These are phyloP conservation scores for Tetranychus truncatus DNA, from an alignment of 2,888 invertebrate genomes.

Conservation along the genomic window DNA sequence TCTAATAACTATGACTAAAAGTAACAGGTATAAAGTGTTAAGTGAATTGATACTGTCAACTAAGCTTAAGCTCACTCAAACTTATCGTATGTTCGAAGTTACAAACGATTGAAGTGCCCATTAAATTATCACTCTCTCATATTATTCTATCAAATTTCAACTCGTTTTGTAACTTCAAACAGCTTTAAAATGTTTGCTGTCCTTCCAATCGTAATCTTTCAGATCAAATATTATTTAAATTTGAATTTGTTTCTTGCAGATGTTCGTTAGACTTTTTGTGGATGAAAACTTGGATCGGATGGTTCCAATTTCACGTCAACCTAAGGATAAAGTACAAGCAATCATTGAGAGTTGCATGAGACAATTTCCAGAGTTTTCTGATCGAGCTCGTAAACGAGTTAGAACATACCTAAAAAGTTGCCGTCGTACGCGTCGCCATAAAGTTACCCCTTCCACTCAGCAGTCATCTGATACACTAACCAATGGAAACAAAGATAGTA, in stretches of 20 bases:
- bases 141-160: too few species aligned
- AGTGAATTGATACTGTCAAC: too few species aligned
- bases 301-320: conserved; percentile 91
- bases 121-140: too few species aligned
- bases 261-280: conserved; percentile 90
- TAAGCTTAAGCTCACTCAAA: too few species aligned
- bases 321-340: conserved; percentile 91
- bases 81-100: too few species aligned
- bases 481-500: background rate
- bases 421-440: conserved; percentile 46
- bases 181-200: background rate
- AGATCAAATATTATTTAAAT: conserved; percentile 2
- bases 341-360: conserved; percentile 90
- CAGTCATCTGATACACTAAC: background rate
- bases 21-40: too few species aligned
- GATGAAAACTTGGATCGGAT: conserved; percentile 90
- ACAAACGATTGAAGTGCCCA: too few species aligned
- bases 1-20: too few species aligned
- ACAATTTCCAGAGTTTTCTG: conserved; percentile 90
- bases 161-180: too few species aligned
- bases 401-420: conserved; percentile 88
- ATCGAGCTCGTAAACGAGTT: conserved; percentile 79
- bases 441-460: background rate
- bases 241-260: conserved; percentile 41
- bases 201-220: background rate